Evolutionary conservation across 2,113 vertebrate species (phyloP), one percentile per base, ranked within the genome.

Genomic region (Camelus bactrianus): DNA sequence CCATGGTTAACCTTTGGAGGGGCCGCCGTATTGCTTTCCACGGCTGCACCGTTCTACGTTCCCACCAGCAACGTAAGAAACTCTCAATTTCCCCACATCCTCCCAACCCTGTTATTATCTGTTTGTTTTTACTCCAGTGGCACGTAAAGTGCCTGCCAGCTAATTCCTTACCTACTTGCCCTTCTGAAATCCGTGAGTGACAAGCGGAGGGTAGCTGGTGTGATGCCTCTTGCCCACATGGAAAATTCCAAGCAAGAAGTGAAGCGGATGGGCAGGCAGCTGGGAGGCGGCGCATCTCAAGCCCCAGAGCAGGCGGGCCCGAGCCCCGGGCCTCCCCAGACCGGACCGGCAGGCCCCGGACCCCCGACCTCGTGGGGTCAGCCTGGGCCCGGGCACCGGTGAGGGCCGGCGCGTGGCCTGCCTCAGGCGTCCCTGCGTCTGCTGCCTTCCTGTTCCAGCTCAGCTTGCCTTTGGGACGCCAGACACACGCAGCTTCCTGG

Each of bases 331-430:
- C 38, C 2, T 16, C 19, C 52, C 0, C 0, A 22, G 28, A 38
- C 4, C 0, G 42, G 84, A 13, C 8, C 6, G 26, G 50, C 72
- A 12, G n/a, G 38, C 46, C 46, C 67, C 26, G 22, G 35, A 32
- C n/a, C 13, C 15, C 15, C 14, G 1, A 3, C 6, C 35, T n/a
- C 4, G 1, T 4, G 14, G 32, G 17, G 20, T 42, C 1, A 0
- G 22, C 8, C 7, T 6, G 3, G 52, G 50, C 13, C 76, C 1
- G 54, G 76, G 50, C 50, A 54, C 50, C 1, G 7, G 50, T n/a
- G 50, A 77, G 75, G 28, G 50, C 8, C 35, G 76, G 50, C 50
- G 14, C 0, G 1, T 7, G 26, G 20, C 76, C 50, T 35, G 32
- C 30, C 32, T 56, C 76, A 24, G 50, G 50, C 24, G 76, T 79